Base-by-base conservation (phyloP, 2,797 vertebrate genomes). In the Peromyscus aztecus region DNA sequence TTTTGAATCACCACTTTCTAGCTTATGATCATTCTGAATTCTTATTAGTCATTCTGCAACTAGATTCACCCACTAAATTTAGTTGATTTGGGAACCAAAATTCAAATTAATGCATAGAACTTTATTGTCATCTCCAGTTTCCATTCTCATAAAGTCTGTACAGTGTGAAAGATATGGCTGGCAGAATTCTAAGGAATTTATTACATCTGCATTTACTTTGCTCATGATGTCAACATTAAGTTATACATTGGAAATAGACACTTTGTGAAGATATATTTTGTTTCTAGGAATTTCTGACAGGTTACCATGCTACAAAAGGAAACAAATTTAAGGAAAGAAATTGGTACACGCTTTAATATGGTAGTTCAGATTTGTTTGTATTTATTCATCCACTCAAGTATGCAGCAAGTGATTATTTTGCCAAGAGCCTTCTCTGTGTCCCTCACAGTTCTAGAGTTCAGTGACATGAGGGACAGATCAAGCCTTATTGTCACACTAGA, bases 141-240 rank as follows among this genome's bases (percentile, higher is more conserved):
- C 89, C 61, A 87, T 82, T 59, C 87, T 90, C 16, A 84, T 31
- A 83, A 73, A 89, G 83, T 96, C 93, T 96, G 23, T 81, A 86
- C 40, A 61, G 0, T 84, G 13, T 71, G n/a, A 80, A 85, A 96
- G 89, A 73, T 6, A 71, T 84, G 61, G 77, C 31, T 82, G 10
- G 27, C 59, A 90, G 65, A 49, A 81, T 91, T 86, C 55, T 93
- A 81, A 94, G 88, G 82, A 57, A 90, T 92, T 92, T 94, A 92
- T 95, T 94, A 92, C 75, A 61, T 86, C 96, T 80, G 16, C 31
- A 83, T 5, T 95, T 89, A 59, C 78, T 96, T 97, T 93, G 19
- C 75, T 91, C 69, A 55, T 8, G 46, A 90, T 59, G 65, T 85
- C 59, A 92, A 65, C 17, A 40, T 89, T 90, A 69, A 94, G 59